Evolutionary conservation across 2,888 invertebrate species (phyloP).

Genomic region (Imbricaverruca yamaguchii): DNA sequence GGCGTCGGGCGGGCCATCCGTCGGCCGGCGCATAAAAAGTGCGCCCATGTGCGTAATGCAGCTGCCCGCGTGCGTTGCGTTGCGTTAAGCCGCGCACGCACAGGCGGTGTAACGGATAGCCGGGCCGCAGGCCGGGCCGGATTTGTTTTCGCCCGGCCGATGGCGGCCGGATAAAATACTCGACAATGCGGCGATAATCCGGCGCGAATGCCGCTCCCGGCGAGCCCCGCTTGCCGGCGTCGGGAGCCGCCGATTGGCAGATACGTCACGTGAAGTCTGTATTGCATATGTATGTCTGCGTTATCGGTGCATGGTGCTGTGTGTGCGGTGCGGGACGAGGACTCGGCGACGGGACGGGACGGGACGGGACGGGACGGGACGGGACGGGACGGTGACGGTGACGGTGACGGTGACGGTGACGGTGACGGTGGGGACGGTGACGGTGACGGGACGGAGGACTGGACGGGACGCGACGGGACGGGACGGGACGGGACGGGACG

Average conservation of each 20-base stretch:
- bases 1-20: background rate
- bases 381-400: no score
- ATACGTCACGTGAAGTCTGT: background rate
- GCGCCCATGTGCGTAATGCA: constrained; percentile 16
- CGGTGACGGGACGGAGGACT: no score
- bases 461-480: no score
- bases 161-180: background rate
- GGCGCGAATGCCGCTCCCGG: background rate
- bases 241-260: background rate
- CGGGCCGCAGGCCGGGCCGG: background rate
- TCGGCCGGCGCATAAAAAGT: background rate
- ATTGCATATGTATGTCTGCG: background rate
- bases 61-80: background rate
- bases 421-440: no score
- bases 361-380: no score
- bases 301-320: background rate
- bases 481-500: no score
- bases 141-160: background rate
- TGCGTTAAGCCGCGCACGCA: background rate
- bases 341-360: background rate
- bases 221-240: background rate
- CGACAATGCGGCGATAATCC: background rate
- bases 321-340: no score
- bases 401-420: no score
- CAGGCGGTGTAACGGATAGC: background rate